phyloP scores from a whole-genome alignment of 2,888 invertebrate species.

The Sisyra nigra region DNA sequence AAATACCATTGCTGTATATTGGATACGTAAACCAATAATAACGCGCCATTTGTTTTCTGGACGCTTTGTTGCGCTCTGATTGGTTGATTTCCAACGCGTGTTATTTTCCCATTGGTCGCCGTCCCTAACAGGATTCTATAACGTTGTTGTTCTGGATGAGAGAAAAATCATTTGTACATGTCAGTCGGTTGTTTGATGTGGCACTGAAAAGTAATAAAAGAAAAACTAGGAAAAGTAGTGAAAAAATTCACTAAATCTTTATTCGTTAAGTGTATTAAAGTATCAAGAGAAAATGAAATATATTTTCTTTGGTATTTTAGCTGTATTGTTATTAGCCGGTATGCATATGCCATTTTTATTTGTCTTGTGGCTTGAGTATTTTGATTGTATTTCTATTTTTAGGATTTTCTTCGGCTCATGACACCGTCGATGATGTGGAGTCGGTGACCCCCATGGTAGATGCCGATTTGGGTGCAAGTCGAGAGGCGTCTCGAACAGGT shows the following conservation, averaged over 20 bases:
- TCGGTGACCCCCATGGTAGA: constrained; percentile 47
- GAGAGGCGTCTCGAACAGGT: constrained; percentile 85
- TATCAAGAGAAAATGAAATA: constrained; percentile 1
- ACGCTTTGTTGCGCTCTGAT: neutral
- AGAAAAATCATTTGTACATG: neutral
- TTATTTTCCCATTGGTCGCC: neutral
- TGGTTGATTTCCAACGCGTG: constrained; percentile 1
- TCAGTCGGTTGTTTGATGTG: neutral
- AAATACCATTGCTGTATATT: neutral
- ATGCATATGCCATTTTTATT: too few species aligned
- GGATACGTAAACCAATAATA: constrained; percentile 3
- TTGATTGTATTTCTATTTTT: constrained; percentile 9
- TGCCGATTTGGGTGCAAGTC: constrained; percentile 64
- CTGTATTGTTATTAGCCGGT: neutral
- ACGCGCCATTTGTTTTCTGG: constrained; percentile 1
- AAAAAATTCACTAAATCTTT: neutral
- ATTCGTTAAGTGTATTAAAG: neutral
- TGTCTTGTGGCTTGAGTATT: neutral
- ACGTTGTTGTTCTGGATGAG: neutral
- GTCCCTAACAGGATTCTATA: neutral
- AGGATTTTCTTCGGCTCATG: constrained; percentile 31
- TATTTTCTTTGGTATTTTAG: neutral
- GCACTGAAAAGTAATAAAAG: too few species aligned
- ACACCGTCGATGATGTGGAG: constrained; percentile 28
- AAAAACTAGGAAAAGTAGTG: neutral